Percentiles rank a stretch among this genome's conserved stretches.
Evolutionary conservation across 2,888 invertebrate genomes (phyloP).

Genomic region (Podabrus alpinus): DNA sequence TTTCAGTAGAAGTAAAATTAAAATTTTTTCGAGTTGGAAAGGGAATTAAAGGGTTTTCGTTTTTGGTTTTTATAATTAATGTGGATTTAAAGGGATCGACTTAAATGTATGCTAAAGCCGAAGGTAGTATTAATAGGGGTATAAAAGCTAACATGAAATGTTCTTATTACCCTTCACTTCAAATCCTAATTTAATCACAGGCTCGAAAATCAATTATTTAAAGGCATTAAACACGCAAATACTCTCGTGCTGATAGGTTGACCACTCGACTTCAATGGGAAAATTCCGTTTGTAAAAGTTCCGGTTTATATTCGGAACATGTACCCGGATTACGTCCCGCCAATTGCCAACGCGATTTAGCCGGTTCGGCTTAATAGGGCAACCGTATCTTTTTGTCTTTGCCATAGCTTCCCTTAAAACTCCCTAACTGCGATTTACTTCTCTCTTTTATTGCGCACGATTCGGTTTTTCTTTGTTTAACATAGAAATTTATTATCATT

Average conservation of each 20-base stretch:
- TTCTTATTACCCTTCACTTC: constrained; percentile 23
- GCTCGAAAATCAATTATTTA: constrained; percentile 28
- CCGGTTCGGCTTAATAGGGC: constrained; percentile 23
- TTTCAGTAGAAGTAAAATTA: neutral
- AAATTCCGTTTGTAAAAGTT: constrained; percentile 25
- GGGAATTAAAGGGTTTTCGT: neutral
- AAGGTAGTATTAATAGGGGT: neutral
- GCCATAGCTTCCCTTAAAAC: constrained; percentile 14
- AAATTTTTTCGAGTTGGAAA: neutral
- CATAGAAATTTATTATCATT: constrained; percentile 16
- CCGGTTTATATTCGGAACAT: constrained; percentile 25
- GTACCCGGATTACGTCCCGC: constrained; percentile 29
- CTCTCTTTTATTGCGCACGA: constrained; percentile 16
- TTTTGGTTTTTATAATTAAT: neutral
- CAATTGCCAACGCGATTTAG: constrained; percentile 27
- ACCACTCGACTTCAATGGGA: constrained; percentile 24
- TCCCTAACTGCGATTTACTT: constrained; percentile 10
- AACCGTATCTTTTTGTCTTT: constrained; percentile 20
- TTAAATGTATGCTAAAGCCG: neutral
- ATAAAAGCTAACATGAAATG: constrained; percentile 21
- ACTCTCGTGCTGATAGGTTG: constrained; percentile 20
- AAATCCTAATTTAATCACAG: constrained; percentile 24
- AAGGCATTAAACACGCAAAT: constrained; percentile 27
- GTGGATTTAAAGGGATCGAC: neutral
- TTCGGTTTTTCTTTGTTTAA: constrained; percentile 18